These are phyloP conservation scores for Pseudanteris insignis DNA, from an alignment of 2,888 invertebrate species.

Conservation along the genomic window DNA sequence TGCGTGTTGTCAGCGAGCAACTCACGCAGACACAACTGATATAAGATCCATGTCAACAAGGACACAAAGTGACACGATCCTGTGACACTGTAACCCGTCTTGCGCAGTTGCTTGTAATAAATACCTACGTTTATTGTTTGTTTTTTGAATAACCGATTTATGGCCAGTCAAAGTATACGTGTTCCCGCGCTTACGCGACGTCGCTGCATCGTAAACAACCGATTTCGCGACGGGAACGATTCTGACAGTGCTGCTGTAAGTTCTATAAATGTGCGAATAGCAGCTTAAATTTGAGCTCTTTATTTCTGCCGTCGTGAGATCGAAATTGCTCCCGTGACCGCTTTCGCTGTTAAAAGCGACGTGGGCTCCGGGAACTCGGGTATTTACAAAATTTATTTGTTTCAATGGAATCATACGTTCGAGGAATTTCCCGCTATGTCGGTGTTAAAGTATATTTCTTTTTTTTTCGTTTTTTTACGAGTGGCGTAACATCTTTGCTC, in stretches of 20 bases:
- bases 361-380: too few relatives aligned
- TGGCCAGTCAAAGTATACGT: constrained; percentile 15
- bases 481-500: constrained; percentile 1
- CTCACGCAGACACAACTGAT: constrained; percentile 44
- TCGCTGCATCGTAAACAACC: too few relatives aligned
- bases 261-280: too few relatives aligned
- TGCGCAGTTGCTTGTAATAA: constrained; percentile 23
- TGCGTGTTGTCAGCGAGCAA: constrained; percentile 34
- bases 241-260: too few relatives aligned
- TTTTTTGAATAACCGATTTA: constrained; percentile 31
- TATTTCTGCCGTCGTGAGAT: too few relatives aligned
- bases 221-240: too few relatives aligned
- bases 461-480: too few relatives aligned
- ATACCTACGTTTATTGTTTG: constrained; percentile 34
- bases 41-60: constrained; percentile 49
- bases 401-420: constrained; percentile 6
- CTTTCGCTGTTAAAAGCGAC: too few relatives aligned
- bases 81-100: constrained; percentile 28
- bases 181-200: constrained; percentile 9
- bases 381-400: constrained; percentile 15
- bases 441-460: constrained; percentile 7
- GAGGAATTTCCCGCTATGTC: constrained; percentile 13
- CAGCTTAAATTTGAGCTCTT: too few relatives aligned
- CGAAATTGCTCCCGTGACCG: too few relatives aligned
- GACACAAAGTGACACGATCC: constrained; percentile 49